These are phyloP conservation scores for Heliconius himera DNA, from an alignment of 1,140 invertebrate species.

Conservation along the genomic window DNA sequence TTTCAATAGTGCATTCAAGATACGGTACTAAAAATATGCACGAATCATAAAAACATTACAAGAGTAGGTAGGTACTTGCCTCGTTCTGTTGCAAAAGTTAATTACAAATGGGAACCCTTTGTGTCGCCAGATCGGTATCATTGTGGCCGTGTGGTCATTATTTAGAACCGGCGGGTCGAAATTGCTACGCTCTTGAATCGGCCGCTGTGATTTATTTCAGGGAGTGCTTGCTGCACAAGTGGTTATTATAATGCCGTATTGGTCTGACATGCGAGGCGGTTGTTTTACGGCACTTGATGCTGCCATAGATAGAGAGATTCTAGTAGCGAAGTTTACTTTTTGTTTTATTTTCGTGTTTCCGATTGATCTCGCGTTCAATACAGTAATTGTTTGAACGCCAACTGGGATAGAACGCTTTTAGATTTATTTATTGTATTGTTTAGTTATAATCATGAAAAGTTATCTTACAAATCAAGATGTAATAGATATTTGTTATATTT, in stretches of 20 bases:
- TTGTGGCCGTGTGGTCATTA: slow-evolving; percentile 49
- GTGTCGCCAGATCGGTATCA: slow-evolving; percentile 32
- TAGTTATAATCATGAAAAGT: too few relatives aligned
- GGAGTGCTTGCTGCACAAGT: slow-evolving; percentile 46
- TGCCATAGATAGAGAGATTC: slow-evolving; percentile 21
- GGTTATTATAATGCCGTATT: slow-evolving; percentile 66
- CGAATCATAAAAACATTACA: slow-evolving; percentile 23
- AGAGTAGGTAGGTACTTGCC: slow-evolving; percentile 21
- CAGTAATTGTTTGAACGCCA: background rate
- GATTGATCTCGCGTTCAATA: slow-evolving; percentile 16
- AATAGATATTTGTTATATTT: background rate
- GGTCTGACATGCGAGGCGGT: slow-evolving; percentile 44
- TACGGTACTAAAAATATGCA: slow-evolving; percentile 14
- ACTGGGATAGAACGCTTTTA: too few relatives aligned
- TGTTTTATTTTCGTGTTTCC: background rate
- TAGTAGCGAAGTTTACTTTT: background rate
- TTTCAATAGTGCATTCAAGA: slow-evolving; percentile 12
- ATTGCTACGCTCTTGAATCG: slow-evolving; percentile 45
- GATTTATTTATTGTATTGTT: too few relatives aligned
- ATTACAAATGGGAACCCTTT: slow-evolving; percentile 38
- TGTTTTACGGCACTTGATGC: slow-evolving; percentile 29
- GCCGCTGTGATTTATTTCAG: slow-evolving; percentile 50
- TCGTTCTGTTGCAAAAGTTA: slow-evolving; percentile 35
- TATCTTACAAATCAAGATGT: too few relatives aligned
- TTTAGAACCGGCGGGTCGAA: slow-evolving; percentile 55